These are phyloP conservation scores for Cerceris ruficornis DNA, from an alignment of 2,888 invertebrate genomes.

Conservation along the genomic window DNA sequence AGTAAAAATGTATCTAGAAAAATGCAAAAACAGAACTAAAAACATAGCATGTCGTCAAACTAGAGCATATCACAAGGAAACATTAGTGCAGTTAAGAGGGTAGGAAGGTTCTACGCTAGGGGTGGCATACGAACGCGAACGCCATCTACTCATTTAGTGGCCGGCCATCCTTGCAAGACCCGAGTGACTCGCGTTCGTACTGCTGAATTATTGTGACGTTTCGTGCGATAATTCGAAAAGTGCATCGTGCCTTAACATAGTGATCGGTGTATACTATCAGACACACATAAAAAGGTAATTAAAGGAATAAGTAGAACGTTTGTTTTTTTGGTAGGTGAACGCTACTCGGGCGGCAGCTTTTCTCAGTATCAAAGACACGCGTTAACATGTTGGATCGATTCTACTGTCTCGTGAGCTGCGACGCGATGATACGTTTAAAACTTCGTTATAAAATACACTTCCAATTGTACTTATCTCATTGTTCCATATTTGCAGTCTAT, in stretches of 20 bases:
- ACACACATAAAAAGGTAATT: conserved; percentile 64
- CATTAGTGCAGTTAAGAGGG: background rate
- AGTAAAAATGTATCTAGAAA: no score
- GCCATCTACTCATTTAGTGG: conserved; percentile 75
- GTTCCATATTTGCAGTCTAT: no score
- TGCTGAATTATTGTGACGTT: conserved; percentile 8
- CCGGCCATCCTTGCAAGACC: conserved; percentile 73
- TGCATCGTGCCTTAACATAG: conserved; percentile 66
- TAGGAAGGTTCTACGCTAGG: conserved; percentile 53
- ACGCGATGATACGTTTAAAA: conserved; percentile 24
- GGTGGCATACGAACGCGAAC: conserved; percentile 65
- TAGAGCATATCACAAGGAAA: no score
- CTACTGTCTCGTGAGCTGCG: conserved; percentile 68
- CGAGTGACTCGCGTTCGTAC: conserved; percentile 64
- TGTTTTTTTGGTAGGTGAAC: background rate
- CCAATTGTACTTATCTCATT: no score
- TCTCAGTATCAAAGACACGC: conserved; percentile 69
- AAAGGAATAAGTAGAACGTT: conserved; percentile 1
- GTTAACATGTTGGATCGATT: conserved; percentile 78
- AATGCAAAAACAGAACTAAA: no score
- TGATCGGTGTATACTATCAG: conserved; percentile 63
- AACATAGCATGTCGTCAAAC: no score
- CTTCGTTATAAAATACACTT: background rate
- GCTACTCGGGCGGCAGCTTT: conserved; percentile 41
- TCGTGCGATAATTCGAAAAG: conserved; percentile 15